A percentile compares a stretch with the other conserved stretches of the same genome.
These are phyloP conservation scores for Salvelinus fontinalis DNA, from an alignment of 2,113 vertebrate species.

Conservation along the genomic window DNA sequence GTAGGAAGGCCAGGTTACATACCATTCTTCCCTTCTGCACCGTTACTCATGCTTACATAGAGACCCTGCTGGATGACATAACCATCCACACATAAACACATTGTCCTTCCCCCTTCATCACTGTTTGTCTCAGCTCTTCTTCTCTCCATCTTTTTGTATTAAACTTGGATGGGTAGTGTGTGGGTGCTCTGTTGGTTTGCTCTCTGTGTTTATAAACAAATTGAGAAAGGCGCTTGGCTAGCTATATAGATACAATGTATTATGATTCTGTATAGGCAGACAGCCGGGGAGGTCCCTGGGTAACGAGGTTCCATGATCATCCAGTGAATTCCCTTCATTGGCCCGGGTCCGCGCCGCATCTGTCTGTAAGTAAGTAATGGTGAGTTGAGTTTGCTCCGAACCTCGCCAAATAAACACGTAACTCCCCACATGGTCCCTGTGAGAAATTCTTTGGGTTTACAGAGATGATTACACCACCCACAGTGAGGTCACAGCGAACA, in stretches of 20 bases:
- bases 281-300: no score
- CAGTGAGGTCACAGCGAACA: background rate
- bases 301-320: background rate
- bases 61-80: background rate
- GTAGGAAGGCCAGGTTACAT: slow-evolving; percentile 8
- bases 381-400: background rate
- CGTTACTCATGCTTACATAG: slow-evolving; percentile 13
- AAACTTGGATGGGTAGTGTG: background rate
- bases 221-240: no score
- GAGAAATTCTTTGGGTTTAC: slow-evolving; percentile 18
- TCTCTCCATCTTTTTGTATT: no score
- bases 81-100: background rate
- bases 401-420: slow-evolving; percentile 14
- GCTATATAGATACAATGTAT: no score
- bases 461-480: background rate
- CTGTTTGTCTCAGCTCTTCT: no score
- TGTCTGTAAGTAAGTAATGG: slow-evolving; percentile 8
- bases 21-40: slow-evolving; percentile 5
- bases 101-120: background rate
- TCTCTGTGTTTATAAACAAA: slow-evolving; percentile 6
- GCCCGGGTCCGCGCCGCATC: background rate
- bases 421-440: background rate
- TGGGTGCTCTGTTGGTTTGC: background rate
- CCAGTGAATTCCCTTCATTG: background rate
- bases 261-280: no score